Evolutionary conservation across 2,797 vertebrate species (phyloP).

Genomic region (Tamandua tetradactyla): DNA sequence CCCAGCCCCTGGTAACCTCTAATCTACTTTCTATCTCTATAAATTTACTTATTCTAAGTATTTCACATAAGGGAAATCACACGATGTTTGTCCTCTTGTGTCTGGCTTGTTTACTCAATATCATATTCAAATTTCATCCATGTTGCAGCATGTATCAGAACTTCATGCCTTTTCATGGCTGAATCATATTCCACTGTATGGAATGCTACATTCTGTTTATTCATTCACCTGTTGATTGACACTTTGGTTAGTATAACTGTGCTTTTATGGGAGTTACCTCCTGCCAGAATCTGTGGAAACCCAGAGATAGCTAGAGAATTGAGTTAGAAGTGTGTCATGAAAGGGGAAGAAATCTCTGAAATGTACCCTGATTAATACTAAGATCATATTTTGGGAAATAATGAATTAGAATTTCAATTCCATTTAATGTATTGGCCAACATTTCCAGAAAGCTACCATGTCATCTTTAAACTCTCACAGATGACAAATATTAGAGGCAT

Average conservation of each 20-base stretch:
- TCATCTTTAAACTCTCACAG: background rate
- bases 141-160: too few relatives aligned
- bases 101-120: too few relatives aligned
- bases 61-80: too few relatives aligned
- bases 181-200: too few relatives aligned
- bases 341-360: background rate
- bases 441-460: background rate
- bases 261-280: background rate
- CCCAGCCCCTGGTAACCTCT: too few relatives aligned
- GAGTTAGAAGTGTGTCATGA: background rate
- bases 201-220: too few relatives aligned
- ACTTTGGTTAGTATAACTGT: background rate
- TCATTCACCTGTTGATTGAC: too few relatives aligned
- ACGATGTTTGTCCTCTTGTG: too few relatives aligned
- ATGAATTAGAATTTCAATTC: constrained; percentile 46
- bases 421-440: background rate
- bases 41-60: too few relatives aligned
- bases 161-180: too few relatives aligned
- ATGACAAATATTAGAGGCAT: background rate
- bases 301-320: background rate
- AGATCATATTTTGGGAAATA: background rate
- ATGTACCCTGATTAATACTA: background rate
- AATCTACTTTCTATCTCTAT: too few relatives aligned
- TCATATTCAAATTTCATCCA: too few relatives aligned
- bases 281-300: background rate